Evolutionary conservation across 2,797 vertebrate genomes (phyloP).

Genomic region (Pampus argenteus): DNA sequence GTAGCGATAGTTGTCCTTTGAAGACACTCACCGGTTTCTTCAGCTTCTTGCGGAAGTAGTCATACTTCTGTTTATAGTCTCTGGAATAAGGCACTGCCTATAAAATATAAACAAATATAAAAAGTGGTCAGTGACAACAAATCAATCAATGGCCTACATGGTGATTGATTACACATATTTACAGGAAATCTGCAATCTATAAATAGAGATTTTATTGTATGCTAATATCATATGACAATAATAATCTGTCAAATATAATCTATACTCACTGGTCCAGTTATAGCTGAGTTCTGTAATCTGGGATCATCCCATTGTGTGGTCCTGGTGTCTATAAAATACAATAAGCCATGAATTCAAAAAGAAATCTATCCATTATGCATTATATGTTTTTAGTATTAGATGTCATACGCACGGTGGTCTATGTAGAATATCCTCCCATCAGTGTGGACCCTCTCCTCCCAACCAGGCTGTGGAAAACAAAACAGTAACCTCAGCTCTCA

Average conservation of each 20-base stretch:
- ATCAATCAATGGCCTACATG: constrained; percentile 6
- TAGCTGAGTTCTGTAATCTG: constrained; percentile 91
- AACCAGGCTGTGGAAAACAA: constrained; percentile 87
- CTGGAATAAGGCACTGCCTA: constrained; percentile 99
- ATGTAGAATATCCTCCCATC: constrained; percentile 97
- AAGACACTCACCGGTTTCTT: constrained; percentile 91
- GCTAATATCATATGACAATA: background rate
- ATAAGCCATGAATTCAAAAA: constrained; percentile 11
- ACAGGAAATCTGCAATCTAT: constrained; percentile 7
- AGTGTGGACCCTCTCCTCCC: constrained; percentile 95
- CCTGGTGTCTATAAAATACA: constrained; percentile 88
- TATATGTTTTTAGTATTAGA: background rate
- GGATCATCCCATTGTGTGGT: constrained; percentile 99
- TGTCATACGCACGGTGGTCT: constrained; percentile 91
- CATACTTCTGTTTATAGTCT: constrained; percentile 98
- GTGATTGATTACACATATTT: background rate
- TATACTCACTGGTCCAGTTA: constrained; percentile 92
- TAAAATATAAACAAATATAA: constrained; percentile 34
- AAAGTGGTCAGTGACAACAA: constrained; percentile 24
- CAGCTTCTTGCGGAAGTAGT: constrained; percentile 97
- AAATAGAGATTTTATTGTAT: constrained; percentile 12
- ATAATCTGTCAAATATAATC: constrained; percentile 19
- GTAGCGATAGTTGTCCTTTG: background rate
- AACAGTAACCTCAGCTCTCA: background rate
- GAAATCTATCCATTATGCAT: constrained; percentile 1